These are phyloP conservation scores for Lithophane socia DNA, from an alignment of 2,888 invertebrate species.

Conservation along the genomic window DNA sequence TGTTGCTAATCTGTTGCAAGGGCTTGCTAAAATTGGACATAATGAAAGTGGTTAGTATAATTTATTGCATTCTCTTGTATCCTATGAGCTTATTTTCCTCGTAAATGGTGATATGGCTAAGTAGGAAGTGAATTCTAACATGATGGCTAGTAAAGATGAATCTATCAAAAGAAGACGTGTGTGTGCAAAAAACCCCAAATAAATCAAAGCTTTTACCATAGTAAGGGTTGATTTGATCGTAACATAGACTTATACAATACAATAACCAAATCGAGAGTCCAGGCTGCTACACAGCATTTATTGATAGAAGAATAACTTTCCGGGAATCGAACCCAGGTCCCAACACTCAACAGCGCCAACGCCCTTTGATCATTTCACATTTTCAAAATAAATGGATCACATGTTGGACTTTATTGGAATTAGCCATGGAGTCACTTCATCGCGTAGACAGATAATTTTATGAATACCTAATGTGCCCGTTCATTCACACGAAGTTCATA, in stretches of 20 bases:
- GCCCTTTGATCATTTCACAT: not conserved
- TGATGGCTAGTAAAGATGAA: not conserved
- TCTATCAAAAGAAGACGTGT: not conserved
- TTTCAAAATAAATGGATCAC: slow-evolving; percentile 1
- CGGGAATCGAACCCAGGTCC: not conserved
- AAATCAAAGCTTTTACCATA: not conserved
- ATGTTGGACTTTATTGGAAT: slow-evolving; percentile 19
- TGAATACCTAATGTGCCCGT: slow-evolving; percentile 11
- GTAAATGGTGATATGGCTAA: not conserved
- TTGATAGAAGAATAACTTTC: not conserved
- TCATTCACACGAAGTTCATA: slow-evolving; percentile 26
- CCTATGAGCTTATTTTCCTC: not conserved
- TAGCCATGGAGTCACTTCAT: not conserved
- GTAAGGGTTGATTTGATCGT: not conserved
- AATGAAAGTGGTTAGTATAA: slow-evolving; percentile 75
- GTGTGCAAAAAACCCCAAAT: no score
- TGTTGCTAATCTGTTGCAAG: slow-evolving; percentile 65
- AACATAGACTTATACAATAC: not conserved
- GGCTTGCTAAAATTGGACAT: slow-evolving; percentile 68
- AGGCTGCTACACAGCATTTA: not conserved
- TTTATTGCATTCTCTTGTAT: slow-evolving; percentile 1
- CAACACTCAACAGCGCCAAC: not conserved
- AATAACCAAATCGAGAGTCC: not conserved
- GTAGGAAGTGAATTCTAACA: not conserved
- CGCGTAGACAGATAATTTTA: slow-evolving; percentile 4